Evolutionary conservation across 2,113 vertebrate species (phyloP).

Genomic region (Capreolus pygargus): DNA sequence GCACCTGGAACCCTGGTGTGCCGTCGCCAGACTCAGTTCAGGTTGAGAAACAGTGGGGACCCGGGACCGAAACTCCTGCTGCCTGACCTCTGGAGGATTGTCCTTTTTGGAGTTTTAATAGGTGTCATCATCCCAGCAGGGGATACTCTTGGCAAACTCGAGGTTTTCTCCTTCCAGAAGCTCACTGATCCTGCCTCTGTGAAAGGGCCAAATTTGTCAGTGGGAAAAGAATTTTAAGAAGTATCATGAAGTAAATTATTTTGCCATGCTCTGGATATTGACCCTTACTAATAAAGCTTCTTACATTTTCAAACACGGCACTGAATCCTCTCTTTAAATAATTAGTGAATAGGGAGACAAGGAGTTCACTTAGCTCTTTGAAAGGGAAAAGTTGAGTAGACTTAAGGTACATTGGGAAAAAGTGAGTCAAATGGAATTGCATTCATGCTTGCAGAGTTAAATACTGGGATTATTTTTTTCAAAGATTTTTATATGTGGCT

Average conservation of each 20-base stretch:
- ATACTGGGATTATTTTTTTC: not conserved
- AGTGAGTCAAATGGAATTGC: not conserved
- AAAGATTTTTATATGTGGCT: not conserved
- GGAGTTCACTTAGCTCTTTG: not conserved
- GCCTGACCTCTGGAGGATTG: not conserved
- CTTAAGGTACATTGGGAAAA: not conserved
- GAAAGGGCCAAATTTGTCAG: conserved; percentile 34
- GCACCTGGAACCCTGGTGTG: not conserved
- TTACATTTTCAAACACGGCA: not conserved
- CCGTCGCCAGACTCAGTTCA: not conserved
- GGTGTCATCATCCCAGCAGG: conserved; percentile 2
- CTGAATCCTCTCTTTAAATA: not conserved
- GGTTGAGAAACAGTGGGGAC: not conserved
- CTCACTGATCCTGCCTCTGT: conserved; percentile 14
- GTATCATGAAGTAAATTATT: conserved; percentile 37
- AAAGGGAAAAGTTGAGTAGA: not conserved
- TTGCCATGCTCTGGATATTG: conserved; percentile 15
- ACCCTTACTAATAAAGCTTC: not conserved
- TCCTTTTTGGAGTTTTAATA: conserved; percentile 15
- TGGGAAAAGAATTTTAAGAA: conserved; percentile 54
- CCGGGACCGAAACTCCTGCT: not conserved
- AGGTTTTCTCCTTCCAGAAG: conserved; percentile 27
- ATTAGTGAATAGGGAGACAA: not conserved
- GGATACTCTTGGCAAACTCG: not conserved
- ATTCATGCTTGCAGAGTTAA: not conserved